phyloP scores from a whole-genome alignment of 2,888 invertebrate genomes.

The Parascotia fuliginaria region DNA sequence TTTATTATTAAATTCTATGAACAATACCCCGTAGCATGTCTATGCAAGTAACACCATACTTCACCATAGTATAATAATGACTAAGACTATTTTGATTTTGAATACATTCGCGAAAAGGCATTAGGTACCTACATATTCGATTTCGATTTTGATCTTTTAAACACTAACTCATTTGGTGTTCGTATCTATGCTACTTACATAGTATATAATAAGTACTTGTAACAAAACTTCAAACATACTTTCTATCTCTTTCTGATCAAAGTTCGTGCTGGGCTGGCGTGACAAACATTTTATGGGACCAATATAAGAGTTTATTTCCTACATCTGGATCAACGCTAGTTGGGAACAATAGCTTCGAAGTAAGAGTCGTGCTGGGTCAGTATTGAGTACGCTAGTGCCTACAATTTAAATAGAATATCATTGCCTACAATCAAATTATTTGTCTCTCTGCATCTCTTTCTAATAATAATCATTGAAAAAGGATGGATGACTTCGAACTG shows the following conservation, averaged over 20 bases:
- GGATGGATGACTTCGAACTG: neutral
- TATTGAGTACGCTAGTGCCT: no score
- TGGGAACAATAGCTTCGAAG: neutral
- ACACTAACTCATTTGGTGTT: no score
- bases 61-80: no score
- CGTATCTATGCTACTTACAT: neutral
- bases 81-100: no score
- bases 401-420: no score
- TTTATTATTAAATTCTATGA: no score
- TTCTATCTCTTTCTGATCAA: neutral
- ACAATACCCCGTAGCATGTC: no score
- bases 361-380: constrained; percentile 17
- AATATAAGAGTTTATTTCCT: constrained; percentile 1
- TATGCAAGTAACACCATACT: no score
- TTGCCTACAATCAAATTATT: neutral
- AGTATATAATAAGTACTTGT: neutral
- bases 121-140: no score
- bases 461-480: neutral
- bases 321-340: constrained; percentile 14
- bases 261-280: neutral
- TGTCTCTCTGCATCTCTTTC: neutral
- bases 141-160: no score
- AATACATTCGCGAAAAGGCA: no score
- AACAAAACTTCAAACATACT: neutral
- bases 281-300: constrained; percentile 1